phyloP scores from a whole-genome alignment of 2,113 vertebrate species.

The Callithrix jacchus region DNA sequence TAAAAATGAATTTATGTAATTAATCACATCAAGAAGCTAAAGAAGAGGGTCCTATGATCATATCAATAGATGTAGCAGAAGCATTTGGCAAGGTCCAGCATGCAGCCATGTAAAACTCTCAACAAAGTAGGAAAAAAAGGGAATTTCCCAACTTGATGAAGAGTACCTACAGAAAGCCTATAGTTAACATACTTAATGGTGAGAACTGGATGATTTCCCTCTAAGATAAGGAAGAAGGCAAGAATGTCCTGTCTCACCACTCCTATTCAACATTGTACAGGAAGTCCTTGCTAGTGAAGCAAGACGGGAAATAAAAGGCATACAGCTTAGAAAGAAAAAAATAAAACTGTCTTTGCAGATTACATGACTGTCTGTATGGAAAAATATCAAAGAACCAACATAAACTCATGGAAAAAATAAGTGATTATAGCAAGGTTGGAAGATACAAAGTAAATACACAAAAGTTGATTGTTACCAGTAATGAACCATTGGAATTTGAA shows the following conservation, averaged over 20 bases:
- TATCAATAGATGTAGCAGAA: not conserved
- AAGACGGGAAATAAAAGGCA: not conserved
- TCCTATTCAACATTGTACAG: not conserved
- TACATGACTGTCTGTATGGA: not conserved
- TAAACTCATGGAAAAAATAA: not conserved
- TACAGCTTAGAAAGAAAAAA: not conserved
- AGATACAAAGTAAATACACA: not conserved
- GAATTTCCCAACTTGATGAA: not conserved
- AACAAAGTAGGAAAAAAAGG: not conserved
- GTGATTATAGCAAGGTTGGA: not conserved
- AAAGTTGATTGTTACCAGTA: not conserved
- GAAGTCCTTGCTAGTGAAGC: not conserved
- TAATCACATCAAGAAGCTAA: not conserved
- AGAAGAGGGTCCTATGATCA: not conserved
- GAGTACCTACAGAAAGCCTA: not conserved
- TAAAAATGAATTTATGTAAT: not conserved
- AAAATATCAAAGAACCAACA: not conserved
- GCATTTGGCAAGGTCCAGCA: not conserved
- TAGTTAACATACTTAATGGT: not conserved
- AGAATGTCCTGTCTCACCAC: not conserved
- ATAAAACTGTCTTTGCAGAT: not conserved
- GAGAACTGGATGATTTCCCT: not conserved
- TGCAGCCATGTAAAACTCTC: not conserved
- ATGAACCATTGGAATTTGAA: not conserved
- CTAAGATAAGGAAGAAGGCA: not conserved